Conservation (phyloP, 2,797 vertebrate genomes). For the Epinephelus awoara region DNA sequence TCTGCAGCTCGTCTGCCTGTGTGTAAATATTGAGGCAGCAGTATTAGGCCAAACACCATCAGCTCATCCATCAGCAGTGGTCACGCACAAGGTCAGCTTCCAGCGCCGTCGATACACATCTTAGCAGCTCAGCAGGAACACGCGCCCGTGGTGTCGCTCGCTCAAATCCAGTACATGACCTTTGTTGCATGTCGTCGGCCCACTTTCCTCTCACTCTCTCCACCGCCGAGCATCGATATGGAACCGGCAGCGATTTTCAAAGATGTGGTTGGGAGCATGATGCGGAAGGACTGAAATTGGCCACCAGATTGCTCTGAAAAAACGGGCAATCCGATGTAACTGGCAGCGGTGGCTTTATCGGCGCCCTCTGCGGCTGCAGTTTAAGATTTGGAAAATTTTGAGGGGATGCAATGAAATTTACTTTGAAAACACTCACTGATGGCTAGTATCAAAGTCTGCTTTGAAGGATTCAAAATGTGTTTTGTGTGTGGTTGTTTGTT, state of each 20-base stretch:
- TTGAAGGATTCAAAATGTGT: slow-evolving; percentile 23
- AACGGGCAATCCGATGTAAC: slow-evolving; percentile 30
- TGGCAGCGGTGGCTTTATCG: not conserved
- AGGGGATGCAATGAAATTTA: slow-evolving; percentile 5
- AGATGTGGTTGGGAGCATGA: slow-evolving; percentile 58
- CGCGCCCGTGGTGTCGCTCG: slow-evolving; percentile 26
- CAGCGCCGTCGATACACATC: slow-evolving; percentile 48
- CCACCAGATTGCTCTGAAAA: slow-evolving; percentile 32
- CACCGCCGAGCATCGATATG: slow-evolving; percentile 28
- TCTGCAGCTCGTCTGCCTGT: slow-evolving; percentile 8
- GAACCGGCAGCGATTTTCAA: slow-evolving; percentile 43
- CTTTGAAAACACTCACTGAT: slow-evolving; percentile 10
- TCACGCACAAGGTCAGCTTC: slow-evolving; percentile 68
- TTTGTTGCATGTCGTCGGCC: slow-evolving; percentile 55
- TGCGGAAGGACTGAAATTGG: slow-evolving; percentile 61
- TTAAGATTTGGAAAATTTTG: slow-evolving; percentile 9
- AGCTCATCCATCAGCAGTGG: slow-evolving; percentile 67
- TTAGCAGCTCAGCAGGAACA: slow-evolving; percentile 45
- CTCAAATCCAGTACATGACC: slow-evolving; percentile 62
- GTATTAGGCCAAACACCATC: slow-evolving; percentile 59
- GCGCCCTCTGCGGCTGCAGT: slow-evolving; percentile 20
- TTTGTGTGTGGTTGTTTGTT: not conserved
- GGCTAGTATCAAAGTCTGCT: not conserved
- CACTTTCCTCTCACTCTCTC: slow-evolving; percentile 46
- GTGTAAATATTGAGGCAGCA: slow-evolving; percentile 60